Conservation (phyloP, 2,797 vertebrate genomes). For the Luscinia luscinia region DNA sequence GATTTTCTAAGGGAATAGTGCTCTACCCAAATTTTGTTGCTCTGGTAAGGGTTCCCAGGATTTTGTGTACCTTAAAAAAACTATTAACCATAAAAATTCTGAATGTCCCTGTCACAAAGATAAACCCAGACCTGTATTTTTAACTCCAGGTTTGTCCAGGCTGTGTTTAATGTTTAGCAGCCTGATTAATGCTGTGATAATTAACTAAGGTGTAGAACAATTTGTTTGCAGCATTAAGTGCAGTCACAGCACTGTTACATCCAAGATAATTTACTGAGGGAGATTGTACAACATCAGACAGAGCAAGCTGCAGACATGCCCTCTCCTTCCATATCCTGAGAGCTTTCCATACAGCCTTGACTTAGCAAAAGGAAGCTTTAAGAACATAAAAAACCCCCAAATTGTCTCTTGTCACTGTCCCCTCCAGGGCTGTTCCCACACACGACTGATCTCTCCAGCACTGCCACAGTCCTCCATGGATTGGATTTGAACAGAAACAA, state of each 20-base stretch:
- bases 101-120: not conserved
- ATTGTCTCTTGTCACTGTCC: no score
- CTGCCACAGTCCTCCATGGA: not conserved
- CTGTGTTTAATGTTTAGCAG: constrained; percentile 13
- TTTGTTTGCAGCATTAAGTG: constrained; percentile 56
- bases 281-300: not conserved
- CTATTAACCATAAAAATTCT: not conserved
- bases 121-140: not conserved
- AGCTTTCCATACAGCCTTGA: not conserved
- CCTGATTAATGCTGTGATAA: constrained; percentile 68
- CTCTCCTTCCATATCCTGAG: not conserved
- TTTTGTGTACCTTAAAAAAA: not conserved
- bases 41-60: not conserved
- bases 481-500: not conserved
- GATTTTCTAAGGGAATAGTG: no score
- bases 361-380: not conserved
- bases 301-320: not conserved
- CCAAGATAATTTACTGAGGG: constrained; percentile 39
- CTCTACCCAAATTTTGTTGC: accelerated
- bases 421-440: not conserved
- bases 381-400: not conserved
- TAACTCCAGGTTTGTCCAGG: not conserved
- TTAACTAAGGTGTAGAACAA: constrained; percentile 63
- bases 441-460: not conserved
- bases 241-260: constrained; percentile 23